phyloP scores from a whole-genome alignment of 2,113 vertebrate species.

The Colistium nudipinnis region DNA sequence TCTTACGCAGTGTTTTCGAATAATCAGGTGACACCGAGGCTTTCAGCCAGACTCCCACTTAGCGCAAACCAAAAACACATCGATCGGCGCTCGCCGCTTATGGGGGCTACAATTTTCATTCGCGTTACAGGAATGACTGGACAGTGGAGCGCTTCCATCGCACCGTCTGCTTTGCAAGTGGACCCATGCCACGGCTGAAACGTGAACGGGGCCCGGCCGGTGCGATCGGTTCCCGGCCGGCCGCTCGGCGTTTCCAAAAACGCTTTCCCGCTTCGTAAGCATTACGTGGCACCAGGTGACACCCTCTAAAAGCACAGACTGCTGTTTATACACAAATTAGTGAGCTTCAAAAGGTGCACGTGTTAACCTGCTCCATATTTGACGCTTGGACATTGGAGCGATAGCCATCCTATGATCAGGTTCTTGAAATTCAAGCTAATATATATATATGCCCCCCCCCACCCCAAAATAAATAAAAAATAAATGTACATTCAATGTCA shows the following conservation, averaged over 20 bases:
- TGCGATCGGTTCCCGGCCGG: too few relatives aligned
- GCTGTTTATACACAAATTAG: neutral
- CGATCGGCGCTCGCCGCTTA: conserved; percentile 19
- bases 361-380: too few relatives aligned
- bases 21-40: conserved; percentile 12
- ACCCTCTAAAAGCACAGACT: neutral
- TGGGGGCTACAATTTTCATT: conserved; percentile 18
- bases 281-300: too few relatives aligned
- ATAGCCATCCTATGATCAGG: neutral
- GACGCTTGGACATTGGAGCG: neutral
- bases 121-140: neutral
- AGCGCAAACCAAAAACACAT: conserved; percentile 4
- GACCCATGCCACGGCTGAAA: conserved; percentile 3
- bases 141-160: neutral
- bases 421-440: neutral
- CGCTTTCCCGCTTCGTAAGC: too few relatives aligned
- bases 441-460: too few relatives aligned
- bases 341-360: neutral
- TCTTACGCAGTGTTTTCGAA: conserved; percentile 22
- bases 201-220: neutral
- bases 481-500: too few relatives aligned
- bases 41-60: conserved; percentile 29
- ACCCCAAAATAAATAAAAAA: too few relatives aligned
- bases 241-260: too few relatives aligned
- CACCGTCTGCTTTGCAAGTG: neutral